phyloP scores from a whole-genome alignment of 2,888 invertebrate genomes.

The Elegia similella region DNA sequence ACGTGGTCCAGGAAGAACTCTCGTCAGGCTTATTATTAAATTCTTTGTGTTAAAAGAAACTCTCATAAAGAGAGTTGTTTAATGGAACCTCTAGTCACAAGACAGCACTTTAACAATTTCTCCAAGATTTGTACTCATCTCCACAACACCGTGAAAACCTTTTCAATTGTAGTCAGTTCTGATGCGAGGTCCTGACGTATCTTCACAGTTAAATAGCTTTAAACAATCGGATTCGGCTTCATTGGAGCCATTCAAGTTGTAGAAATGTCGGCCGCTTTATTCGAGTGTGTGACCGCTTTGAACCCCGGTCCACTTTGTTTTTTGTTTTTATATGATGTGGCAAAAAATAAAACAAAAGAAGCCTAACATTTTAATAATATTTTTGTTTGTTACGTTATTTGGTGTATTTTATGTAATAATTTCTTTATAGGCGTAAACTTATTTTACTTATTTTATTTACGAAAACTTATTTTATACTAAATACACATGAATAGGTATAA shows the following conservation, averaged over 20 bases:
- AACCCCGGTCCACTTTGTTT: conserved; percentile 7
- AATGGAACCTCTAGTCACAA: no score
- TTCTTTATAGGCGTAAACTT: no score
- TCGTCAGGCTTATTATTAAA: no score
- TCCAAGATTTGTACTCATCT: not conserved
- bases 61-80: no score
- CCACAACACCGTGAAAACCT: conserved; percentile 62
- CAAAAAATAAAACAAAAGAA: not conserved
- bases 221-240: conserved; percentile 24
- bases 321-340: not conserved
- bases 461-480: no score
- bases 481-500: no score
- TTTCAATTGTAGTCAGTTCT: conserved; percentile 59
- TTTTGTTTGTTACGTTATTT: no score
- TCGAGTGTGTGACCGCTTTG: conserved; percentile 13
- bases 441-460: no score
- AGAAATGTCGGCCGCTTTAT: conserved; percentile 9
- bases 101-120: not conserved
- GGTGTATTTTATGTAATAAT: no score
- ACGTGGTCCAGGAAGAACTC: no score
- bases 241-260: conserved; percentile 17
- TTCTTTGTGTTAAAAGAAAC: no score
- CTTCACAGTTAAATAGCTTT: conserved; percentile 26
- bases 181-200: conserved; percentile 31
- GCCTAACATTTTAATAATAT: not conserved